phyloP scores from a whole-genome alignment of 2,113 vertebrate species.

The Ascaphus truei region DNA sequence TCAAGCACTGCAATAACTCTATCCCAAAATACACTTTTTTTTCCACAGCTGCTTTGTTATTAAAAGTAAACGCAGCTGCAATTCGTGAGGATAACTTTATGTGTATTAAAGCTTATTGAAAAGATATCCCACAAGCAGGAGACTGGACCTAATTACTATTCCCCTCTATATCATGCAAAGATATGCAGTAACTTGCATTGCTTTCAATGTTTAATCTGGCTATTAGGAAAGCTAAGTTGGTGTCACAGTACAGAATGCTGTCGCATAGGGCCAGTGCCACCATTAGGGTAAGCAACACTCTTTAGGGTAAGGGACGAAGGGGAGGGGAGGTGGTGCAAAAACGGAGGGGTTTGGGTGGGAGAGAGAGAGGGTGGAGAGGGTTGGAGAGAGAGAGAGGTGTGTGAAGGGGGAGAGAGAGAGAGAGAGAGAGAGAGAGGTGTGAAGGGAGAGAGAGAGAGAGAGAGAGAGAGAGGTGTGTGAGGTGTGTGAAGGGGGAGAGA shows the following conservation, averaged over 20 bases:
- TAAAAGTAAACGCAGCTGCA: background rate
- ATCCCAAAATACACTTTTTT: background rate
- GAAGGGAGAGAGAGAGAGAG: no score
- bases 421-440: no score
- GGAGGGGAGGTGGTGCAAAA: no score
- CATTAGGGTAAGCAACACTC: no score
- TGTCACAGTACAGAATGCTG: background rate
- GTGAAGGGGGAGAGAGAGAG: no score
- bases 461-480: no score
- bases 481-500: no score
- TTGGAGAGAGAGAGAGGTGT: no score
- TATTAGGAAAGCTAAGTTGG: background rate
- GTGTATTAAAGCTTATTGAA: background rate
- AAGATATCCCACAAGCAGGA: background rate
- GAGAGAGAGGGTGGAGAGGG: no score
- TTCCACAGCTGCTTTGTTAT: background rate
- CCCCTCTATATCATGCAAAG: background rate
- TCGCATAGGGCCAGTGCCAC: background rate
- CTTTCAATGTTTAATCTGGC: background rate
- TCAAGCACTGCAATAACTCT: background rate
- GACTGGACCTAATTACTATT: slow-evolving; percentile 6
- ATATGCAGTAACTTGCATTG: background rate
- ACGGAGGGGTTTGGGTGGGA: no score
- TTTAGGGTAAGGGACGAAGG: no score
- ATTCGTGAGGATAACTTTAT: background rate